These are phyloP conservation scores for Lophotriccus pileatus DNA, from an alignment of 2,797 vertebrate species.

Conservation along the genomic window DNA sequence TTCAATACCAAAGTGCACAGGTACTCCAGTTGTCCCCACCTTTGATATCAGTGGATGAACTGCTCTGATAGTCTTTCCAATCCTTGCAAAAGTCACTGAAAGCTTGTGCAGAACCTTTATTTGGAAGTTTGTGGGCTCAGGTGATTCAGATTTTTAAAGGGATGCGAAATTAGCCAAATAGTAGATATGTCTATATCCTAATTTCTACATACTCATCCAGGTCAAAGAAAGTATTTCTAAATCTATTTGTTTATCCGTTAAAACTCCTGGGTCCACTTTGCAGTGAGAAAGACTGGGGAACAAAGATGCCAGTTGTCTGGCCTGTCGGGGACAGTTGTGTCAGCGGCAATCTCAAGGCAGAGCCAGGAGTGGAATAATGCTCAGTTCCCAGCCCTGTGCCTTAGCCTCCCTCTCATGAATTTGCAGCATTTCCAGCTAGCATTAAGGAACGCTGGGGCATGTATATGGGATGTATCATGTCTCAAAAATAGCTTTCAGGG, in stretches of 20 bases:
- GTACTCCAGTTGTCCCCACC: not conserved
- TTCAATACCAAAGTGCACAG: not conserved
- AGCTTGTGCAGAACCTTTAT: not conserved
- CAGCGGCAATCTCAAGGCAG: not conserved
- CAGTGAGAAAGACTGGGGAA: not conserved
- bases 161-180: not conserved
- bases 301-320: not conserved
- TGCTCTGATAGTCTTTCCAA: not conserved
- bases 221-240: not conserved
- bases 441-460: not conserved
- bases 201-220: not conserved
- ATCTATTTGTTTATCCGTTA: not conserved
- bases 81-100: not conserved
- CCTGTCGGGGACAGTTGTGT: not conserved
- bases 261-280: not conserved
- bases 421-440: not conserved
- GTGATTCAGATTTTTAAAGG: not conserved
- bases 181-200: not conserved
- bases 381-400: constrained; percentile 5
- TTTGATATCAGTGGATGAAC: not conserved
- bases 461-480: not conserved
- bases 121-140: not conserved
- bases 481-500: constrained; percentile 41
- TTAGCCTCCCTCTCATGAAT: not conserved
- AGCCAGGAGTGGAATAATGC: not conserved